phyloP scores from a whole-genome alignment of 1,140 invertebrate species.

The Dinoponera quadriceps region DNA sequence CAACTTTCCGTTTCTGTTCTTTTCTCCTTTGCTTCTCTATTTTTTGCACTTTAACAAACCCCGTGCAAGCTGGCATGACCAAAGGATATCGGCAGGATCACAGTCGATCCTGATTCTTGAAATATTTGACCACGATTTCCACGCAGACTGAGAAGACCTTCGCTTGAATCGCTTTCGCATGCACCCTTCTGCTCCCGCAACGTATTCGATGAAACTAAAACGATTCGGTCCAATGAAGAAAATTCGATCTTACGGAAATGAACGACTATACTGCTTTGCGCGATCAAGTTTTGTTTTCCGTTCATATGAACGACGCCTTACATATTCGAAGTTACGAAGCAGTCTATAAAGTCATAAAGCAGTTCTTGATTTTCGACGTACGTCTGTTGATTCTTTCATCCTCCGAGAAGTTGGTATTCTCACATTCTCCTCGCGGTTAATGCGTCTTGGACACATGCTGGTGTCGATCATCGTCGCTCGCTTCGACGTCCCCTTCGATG shows the following conservation, averaged over 20 bases:
- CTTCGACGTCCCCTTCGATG: slow-evolving; percentile 87
- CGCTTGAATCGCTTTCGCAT: not conserved
- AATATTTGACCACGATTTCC: slow-evolving; percentile 17
- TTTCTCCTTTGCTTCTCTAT: not conserved
- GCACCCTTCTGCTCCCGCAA: not conserved
- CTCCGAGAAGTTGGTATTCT: not conserved
- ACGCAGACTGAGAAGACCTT: not conserved
- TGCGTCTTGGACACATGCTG: slow-evolving; percentile 62
- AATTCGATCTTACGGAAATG: slow-evolving; percentile 25
- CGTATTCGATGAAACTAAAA: slow-evolving; percentile 10
- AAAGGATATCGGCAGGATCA: slow-evolving; percentile 10
- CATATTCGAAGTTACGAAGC: slow-evolving; percentile 11
- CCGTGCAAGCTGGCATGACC: not conserved
- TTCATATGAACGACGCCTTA: not conserved
- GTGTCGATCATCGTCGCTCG: slow-evolving; percentile 85
- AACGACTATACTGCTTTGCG: slow-evolving; percentile 1
- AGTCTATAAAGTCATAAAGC: too few relatives aligned
- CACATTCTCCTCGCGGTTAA: slow-evolving; percentile 23
- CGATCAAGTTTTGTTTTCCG: not conserved
- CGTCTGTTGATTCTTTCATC: not conserved
- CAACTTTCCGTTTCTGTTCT: not conserved
- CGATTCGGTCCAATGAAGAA: slow-evolving; percentile 2
- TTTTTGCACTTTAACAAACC: slow-evolving; percentile 42
- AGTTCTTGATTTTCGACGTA: not conserved
- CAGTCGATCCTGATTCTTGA: slow-evolving; percentile 3